Conservation (phyloP, 2,888 invertebrate genomes). For the Lacanobia wlatinum region DNA sequence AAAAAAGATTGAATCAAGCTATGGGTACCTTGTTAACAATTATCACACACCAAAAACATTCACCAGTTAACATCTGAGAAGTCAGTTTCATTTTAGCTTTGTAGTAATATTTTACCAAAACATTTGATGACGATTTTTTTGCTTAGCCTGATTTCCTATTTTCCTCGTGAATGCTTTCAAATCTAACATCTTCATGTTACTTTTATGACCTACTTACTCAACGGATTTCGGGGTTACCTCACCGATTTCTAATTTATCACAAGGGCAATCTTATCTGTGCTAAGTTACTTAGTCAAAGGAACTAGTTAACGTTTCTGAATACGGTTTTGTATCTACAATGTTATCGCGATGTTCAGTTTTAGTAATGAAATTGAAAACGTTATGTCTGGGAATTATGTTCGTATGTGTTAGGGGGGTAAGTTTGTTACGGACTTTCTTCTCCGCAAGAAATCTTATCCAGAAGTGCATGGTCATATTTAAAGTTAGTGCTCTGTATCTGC, state of each 20-base stretch:
- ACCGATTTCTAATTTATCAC: conserved; percentile 28
- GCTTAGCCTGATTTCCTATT: conserved; percentile 18
- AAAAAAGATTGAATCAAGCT: too few relatives aligned
- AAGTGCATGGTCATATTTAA: too few relatives aligned
- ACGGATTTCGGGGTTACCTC: conserved; percentile 15
- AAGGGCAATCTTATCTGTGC: conserved; percentile 11
- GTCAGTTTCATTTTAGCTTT: not conserved
- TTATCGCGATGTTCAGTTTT: conserved; percentile 20
- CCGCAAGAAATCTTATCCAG: not conserved
- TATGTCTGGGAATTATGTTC: not conserved
- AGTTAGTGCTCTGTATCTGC: too few relatives aligned
- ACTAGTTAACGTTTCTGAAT: conserved; percentile 13
- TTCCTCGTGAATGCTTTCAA: conserved; percentile 16
- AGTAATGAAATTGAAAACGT: not conserved
- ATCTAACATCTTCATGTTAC: conserved; percentile 23
- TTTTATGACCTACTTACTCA: conserved; percentile 27
- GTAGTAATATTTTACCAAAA: conserved; percentile 2
- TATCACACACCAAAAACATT: too few relatives aligned
- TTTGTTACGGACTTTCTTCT: not conserved
- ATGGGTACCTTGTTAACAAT: too few relatives aligned
- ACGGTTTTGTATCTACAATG: not conserved
- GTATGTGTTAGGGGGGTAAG: not conserved
- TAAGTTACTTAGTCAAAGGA: conserved; percentile 11
- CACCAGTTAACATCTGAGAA: not conserved
- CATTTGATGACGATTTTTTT: not conserved